Conservation (phyloP, 2,113 vertebrate genomes). For the Xiphophorus couchianus region DNA sequence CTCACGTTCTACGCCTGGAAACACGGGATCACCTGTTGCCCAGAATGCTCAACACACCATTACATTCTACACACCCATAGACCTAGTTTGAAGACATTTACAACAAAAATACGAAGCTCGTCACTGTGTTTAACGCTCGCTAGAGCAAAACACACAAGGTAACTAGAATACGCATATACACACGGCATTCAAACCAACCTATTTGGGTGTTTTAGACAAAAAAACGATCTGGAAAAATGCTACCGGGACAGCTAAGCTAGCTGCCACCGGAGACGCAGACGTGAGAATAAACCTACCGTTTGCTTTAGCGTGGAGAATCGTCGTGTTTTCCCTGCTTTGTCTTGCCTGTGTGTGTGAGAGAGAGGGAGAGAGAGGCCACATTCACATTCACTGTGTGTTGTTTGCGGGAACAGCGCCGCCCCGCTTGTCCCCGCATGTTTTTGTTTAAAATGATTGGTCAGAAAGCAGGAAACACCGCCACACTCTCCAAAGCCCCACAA, state of each 20-base stretch:
- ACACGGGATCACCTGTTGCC: slow-evolving; percentile 72
- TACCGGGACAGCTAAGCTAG: not conserved
- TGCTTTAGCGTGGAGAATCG: not conserved
- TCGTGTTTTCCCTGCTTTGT: slow-evolving; percentile 9
- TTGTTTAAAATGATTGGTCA: slow-evolving; percentile 80
- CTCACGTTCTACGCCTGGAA: slow-evolving; percentile 37
- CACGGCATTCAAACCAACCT: not conserved
- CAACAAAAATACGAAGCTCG: not conserved
- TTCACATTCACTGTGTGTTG: not conserved
- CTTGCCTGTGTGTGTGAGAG: not conserved
- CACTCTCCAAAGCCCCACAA: not conserved
- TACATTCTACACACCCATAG: not conserved
- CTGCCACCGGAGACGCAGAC: not conserved
- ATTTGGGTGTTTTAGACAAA: not conserved
- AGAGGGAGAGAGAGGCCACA: too few species aligned
- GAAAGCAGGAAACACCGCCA: slow-evolving; percentile 26
- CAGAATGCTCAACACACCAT: slow-evolving; percentile 17
- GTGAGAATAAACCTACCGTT: slow-evolving; percentile 35
- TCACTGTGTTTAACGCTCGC: too few species aligned
- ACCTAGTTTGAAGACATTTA: not conserved
- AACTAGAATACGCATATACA: not conserved
- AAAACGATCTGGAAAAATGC: not conserved
- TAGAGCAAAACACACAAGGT: not conserved
- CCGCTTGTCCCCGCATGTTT: slow-evolving; percentile 62
- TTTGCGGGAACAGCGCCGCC: slow-evolving; percentile 29